phyloP scores from a whole-genome alignment of 2,888 invertebrate species.

The Anorthoa munda region DNA sequence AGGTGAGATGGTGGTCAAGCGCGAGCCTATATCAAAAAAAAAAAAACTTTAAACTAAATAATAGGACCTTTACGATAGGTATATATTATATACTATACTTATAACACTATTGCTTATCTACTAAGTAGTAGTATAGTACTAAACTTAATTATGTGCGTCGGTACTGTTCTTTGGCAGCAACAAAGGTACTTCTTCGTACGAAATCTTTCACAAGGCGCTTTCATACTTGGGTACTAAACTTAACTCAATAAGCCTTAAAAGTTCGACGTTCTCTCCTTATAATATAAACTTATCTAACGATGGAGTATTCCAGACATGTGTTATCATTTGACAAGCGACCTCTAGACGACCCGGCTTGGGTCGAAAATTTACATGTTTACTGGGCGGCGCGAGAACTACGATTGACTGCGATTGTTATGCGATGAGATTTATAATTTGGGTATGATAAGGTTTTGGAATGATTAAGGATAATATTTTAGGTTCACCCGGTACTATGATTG shows the following conservation, averaged over 20 bases:
- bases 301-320: conserved; percentile 41
- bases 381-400: background rate
- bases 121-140: too few relatives aligned
- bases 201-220: background rate
- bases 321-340: conserved; percentile 48
- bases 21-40: too few relatives aligned
- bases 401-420: conserved; percentile 18
- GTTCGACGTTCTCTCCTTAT: conserved; percentile 13
- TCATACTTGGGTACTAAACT: conserved; percentile 11
- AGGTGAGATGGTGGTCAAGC: too few relatives aligned
- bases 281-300: conserved; percentile 28
- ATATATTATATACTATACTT: too few relatives aligned
- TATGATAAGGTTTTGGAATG: background rate
- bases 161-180: background rate
- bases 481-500: too few relatives aligned
- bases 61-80: too few relatives aligned
- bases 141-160: too few relatives aligned
- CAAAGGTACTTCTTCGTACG: background rate
- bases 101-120: too few relatives aligned
- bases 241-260: conserved; percentile 10
- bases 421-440: conserved; percentile 2
- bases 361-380: conserved; percentile 51
- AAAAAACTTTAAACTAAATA: too few relatives aligned
- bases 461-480: background rate
- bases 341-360: conserved; percentile 26